Base-by-base conservation (phyloP, 2,113 vertebrate genomes). In the Trinectes maculatus region DNA sequence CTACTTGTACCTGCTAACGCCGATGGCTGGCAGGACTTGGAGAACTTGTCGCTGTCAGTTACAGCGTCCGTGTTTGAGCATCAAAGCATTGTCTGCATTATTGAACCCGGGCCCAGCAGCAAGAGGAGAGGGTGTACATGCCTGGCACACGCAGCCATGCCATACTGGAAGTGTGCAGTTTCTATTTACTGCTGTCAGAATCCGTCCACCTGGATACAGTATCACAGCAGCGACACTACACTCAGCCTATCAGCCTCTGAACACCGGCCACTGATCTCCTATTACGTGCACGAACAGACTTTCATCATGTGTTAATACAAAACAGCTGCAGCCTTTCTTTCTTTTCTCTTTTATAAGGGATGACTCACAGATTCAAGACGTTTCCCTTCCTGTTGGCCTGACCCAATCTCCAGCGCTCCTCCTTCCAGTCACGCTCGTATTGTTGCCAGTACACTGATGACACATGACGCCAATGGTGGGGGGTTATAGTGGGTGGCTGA, bases 71-170 rank as follows among this genome's bases (percentile, higher is more conserved):
- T n/a, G 33, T 47, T 46, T 24, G 19, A 10, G 54, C 24, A 83
- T 89, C 84, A 89, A 89, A 89, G 87, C 78, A 77, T 81, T 53
- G 68, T 63, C 71, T 39, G 83, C 66, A 12, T 81, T 39, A 25
- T n/a, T 84, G 83, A 74, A 73, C 69, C 40, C n/a, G 33, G 36
- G 71, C 64, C 75, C 43, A 49, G 60, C 24, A 4, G 87, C 79
- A 82, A 85, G 64, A 48, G 65, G 67, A 87, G 84, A 81, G 70
- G 80, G 69, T 67, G 39, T 64, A 63, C 64, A 64, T 80, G 71
- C 44, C 64, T 65, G 67, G 43, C 55, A 57, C 26, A 57, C 18
- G 4, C 15, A 59, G 49, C 29, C 18, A 3, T 2, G 22, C 28
- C 44, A 31, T 72, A 33, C 63, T 46, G 47, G 52, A 57, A 25